A percentile compares a stretch with the other conserved stretches of the same genome.
These are phyloP conservation scores for Dicranocentrus wangi DNA, from an alignment of 2,888 invertebrate species.

Conservation along the genomic window DNA sequence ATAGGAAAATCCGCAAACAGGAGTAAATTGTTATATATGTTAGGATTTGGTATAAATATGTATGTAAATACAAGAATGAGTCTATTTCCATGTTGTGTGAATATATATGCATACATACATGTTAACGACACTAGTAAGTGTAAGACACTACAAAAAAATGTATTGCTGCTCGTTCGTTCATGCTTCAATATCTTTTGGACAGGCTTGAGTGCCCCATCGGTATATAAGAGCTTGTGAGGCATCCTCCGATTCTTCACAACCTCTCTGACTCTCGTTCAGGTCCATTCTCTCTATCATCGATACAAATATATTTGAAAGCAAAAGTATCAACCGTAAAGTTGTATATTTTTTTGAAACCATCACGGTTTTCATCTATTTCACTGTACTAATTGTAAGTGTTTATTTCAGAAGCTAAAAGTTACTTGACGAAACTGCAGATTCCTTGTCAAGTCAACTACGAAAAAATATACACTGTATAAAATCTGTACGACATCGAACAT, in stretches of 20 bases:
- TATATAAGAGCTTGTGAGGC: conserved; percentile 30
- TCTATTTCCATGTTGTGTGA: too few species aligned
- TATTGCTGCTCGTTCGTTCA: too few species aligned
- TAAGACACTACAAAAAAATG: too few species aligned
- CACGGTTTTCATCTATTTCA: neutral
- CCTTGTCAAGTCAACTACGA: conserved; percentile 1
- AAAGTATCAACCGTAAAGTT: conserved; percentile 3
- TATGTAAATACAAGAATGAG: too few species aligned
- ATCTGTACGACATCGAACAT: neutral
- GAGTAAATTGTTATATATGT: too few species aligned
- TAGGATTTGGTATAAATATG: too few species aligned
- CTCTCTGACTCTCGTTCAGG: conserved; percentile 47
- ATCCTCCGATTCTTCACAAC: conserved; percentile 51
- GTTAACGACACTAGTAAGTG: too few species aligned
- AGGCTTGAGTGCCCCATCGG: neutral
- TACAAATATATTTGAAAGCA: neutral
- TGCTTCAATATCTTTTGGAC: too few species aligned
- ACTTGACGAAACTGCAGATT: conserved; percentile 45
- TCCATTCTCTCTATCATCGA: conserved; percentile 34
- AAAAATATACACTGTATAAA: neutral
- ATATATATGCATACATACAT: too few species aligned
- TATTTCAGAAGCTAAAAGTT: neutral
- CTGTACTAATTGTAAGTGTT: neutral
- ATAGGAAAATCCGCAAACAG: too few species aligned
- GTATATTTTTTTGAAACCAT: neutral